A percentile compares a stretch with the other conserved stretches of the same genome.
phyloP scores from a whole-genome alignment of 2,797 vertebrate genomes.

The Morelia viridis region DNA sequence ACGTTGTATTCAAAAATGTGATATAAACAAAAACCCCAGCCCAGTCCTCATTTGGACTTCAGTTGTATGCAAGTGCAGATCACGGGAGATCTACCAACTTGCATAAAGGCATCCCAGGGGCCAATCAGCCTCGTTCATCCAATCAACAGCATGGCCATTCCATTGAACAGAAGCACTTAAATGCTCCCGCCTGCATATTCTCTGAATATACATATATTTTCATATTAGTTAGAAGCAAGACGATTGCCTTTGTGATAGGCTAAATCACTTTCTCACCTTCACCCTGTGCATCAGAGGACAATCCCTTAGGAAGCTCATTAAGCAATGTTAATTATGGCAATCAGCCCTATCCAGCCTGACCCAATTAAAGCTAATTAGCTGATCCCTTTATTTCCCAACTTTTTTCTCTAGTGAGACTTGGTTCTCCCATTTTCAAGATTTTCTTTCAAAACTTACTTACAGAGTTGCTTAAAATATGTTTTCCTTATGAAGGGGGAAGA shows the following conservation, averaged over 20 bases:
- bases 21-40: background rate
- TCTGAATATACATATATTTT: fast-evolving
- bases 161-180: fast-evolving
- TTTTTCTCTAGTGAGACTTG: slow-evolving; percentile 37
- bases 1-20: background rate
- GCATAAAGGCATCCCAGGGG: background rate
- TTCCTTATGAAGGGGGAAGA: background rate
- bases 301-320: slow-evolving; percentile 59
- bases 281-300: slow-evolving; percentile 14
- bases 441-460: slow-evolving; percentile 20
- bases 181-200: fast-evolving
- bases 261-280: background rate
- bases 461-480: background rate
- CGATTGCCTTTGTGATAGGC: background rate
- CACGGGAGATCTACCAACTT: background rate
- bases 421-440: slow-evolving; percentile 23
- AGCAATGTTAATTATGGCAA: slow-evolving; percentile 67
- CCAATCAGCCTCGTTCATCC: background rate
- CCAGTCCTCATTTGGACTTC: background rate
- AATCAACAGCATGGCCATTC: background rate
- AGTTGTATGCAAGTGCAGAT: background rate
- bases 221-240: background rate
- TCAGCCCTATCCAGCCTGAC: slow-evolving; percentile 63
- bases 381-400: slow-evolving; percentile 61
- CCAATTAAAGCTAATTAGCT: slow-evolving; percentile 72